phyloP scores from a whole-genome alignment of 1,140 invertebrate species.

The Platyura marginata region DNA sequence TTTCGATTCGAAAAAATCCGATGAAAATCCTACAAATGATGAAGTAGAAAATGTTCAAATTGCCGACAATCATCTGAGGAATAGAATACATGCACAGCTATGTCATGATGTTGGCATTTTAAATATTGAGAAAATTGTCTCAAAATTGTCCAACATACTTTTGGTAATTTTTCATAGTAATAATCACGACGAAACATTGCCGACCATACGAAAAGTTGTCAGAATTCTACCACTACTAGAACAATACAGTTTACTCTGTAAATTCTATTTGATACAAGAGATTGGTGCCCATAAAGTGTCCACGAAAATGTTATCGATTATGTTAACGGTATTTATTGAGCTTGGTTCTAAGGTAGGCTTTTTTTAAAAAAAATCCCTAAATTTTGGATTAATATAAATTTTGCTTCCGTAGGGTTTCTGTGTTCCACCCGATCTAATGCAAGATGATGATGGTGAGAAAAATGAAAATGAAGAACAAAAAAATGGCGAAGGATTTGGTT shows the following conservation, averaged over 20 bases:
- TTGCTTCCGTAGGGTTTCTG: conserved; percentile 71
- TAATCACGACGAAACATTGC: not conserved
- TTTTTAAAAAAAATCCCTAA: too few species aligned
- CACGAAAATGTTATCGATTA: conserved; percentile 65
- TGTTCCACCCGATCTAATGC: conserved; percentile 59
- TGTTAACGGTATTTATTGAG: conserved; percentile 71
- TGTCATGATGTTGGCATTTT: conserved; percentile 33
- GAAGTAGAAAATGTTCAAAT: conserved; percentile 27
- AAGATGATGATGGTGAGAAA: conserved; percentile 42
- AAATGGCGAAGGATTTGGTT: conserved; percentile 50
- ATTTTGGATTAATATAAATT: too few species aligned
- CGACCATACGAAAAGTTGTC: conserved; percentile 16
- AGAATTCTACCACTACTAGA: conserved; percentile 49
- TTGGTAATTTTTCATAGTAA: conserved; percentile 3
- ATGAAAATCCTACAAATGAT: conserved; percentile 24
- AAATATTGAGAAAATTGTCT: conserved; percentile 25
- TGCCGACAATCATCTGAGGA: conserved; percentile 41
- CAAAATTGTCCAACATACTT: conserved; percentile 23
- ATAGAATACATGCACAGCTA: conserved; percentile 37
- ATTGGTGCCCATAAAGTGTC: conserved; percentile 54
- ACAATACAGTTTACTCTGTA: conserved; percentile 51
- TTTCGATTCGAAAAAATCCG: conserved; percentile 21
- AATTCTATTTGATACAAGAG: conserved; percentile 61
- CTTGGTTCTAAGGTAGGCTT: conserved; percentile 51
- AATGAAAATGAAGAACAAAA: conserved; percentile 38